These are phyloP conservation scores for Lasioglossum morio DNA, from an alignment of 2,888 invertebrate species.

Conservation along the genomic window DNA sequence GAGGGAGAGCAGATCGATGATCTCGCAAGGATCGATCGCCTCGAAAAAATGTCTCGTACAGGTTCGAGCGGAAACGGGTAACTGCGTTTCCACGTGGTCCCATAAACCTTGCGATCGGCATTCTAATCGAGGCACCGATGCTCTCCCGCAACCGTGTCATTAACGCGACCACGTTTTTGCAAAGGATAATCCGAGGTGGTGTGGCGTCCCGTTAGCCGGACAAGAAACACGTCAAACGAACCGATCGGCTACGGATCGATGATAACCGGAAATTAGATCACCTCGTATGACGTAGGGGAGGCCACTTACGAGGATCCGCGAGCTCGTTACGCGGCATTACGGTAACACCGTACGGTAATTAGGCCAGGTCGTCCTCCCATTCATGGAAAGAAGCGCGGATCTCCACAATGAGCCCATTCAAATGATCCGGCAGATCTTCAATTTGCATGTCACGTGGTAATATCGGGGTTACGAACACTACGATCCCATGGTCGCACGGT, in stretches of 20 bases:
- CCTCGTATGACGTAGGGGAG: constrained; percentile 37
- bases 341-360: constrained; percentile 55
- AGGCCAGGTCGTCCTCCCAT: constrained; percentile 59
- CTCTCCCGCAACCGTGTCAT: not conserved
- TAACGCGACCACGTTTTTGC: constrained; percentile 35
- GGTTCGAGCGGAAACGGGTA: not conserved
- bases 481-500: constrained; percentile 15
- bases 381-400: constrained; percentile 47
- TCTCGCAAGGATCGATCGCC: not conserved
- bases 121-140: constrained; percentile 27
- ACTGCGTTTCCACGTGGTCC: not conserved
- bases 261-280: constrained; percentile 68
- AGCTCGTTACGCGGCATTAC: constrained; percentile 35
- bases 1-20: not conserved
- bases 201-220: constrained; percentile 39
- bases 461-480: constrained; percentile 5
- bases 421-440: constrained; percentile 26
- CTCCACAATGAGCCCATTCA: constrained; percentile 40
- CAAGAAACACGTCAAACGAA: constrained; percentile 26
- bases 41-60: not conserved
- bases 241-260: constrained; percentile 37
- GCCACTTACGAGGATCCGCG: not conserved
- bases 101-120: not conserved
- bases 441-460: constrained; percentile 28
- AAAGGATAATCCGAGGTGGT: constrained; percentile 17